These are phyloP conservation scores for Brienomyrus brachyistius DNA, from an alignment of 2,113 vertebrate species.

Conservation along the genomic window DNA sequence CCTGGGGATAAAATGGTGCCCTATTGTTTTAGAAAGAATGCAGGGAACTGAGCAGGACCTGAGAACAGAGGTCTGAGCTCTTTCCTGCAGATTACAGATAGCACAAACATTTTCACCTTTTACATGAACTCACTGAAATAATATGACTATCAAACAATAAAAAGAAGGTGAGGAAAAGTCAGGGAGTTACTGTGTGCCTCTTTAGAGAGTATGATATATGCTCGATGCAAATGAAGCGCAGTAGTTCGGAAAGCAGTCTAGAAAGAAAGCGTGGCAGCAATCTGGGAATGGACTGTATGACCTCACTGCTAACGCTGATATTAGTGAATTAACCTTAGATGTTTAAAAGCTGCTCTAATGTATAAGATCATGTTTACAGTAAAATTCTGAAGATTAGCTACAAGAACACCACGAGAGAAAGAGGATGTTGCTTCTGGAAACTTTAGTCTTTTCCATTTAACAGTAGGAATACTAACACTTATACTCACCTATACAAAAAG, in stretches of 20 bases:
- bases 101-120: background rate
- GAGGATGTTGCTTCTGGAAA: background rate
- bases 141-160: constrained; percentile 22
- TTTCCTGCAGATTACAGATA: constrained; percentile 27
- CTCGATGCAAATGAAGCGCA: background rate
- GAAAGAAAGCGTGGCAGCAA: background rate
- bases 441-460: background rate
- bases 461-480: background rate
- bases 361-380: background rate
- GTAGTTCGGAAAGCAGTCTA: background rate
- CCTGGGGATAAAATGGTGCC: constrained; percentile 11
- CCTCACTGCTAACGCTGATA: background rate
- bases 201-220: background rate
- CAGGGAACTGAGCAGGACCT: constrained; percentile 22
- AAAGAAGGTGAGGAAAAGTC: constrained; percentile 8
- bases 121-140: constrained; percentile 11
- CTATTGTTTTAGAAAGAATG: constrained; percentile 29
- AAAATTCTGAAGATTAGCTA: background rate
- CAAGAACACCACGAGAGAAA: background rate
- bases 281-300: background rate
- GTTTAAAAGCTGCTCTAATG: background rate
- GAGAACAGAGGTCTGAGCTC: constrained; percentile 15
- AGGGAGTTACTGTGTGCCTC: background rate
- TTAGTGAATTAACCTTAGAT: background rate
- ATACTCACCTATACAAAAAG: background rate